Evolutionary conservation across 2,797 vertebrate genomes (phyloP), one percentile per base, ranked within the genome.

Genomic region (Myotis vivesi): DNA sequence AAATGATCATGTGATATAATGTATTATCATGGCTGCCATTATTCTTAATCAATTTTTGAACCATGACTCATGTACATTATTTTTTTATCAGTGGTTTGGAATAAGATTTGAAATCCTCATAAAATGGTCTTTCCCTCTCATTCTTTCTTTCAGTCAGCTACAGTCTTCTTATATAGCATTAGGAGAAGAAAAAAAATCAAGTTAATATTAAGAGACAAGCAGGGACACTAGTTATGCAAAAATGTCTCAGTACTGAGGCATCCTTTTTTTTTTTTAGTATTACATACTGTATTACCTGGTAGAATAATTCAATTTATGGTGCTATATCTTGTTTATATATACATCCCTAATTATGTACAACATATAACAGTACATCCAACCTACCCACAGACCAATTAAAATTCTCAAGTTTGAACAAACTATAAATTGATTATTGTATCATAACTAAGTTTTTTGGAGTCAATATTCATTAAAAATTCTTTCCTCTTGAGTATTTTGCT

Each of bases 211-310:
- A 79, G 41, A 97, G 96, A 97, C 92, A 97, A 62, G 64, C 96
- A 91, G 91, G 88, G 95, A 92, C 86, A 95, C 33, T 76, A 85
- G 91, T 97, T 95, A 94, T 97, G 59, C 94, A 97, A 97, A 97
- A 95, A 87, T 96, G 95, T 97, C 41, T 97, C 93, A 77, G 69
- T 59, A 5, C 92, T 87, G 83, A 88, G 90, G 41, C 19, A 10
- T 88, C 55, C 85, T 95, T 88, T 82, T 59, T 87, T 53, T 87
- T 53, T 44, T 64, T 95, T 89, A 95, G 71, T 97, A 86, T 97
- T 87, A 95, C 90, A 93, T 38, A 90, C 16, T 81, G 8, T 80
- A 33, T 80, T 92, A 73, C 22, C 28, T 12, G 17, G 44, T 89
- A 85, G 87, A 88, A 80, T 91, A 62, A 92, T 87, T 94, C 51